Evolutionary conservation across 1,140 invertebrate genomes (phyloP).

Genomic region (Halesus radiatus): DNA sequence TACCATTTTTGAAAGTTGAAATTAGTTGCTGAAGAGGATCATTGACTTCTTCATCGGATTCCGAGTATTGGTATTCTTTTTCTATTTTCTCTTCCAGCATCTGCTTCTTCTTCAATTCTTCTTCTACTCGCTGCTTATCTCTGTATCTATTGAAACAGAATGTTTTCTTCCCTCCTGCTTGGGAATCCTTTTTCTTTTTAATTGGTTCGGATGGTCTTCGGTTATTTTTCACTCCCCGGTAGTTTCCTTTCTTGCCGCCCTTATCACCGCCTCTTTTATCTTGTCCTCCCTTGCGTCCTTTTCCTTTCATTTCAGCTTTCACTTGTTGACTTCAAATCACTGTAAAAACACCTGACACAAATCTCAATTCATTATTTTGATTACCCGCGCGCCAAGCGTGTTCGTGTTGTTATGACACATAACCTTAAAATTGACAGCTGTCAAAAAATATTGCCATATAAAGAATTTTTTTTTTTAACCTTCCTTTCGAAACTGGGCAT

Average conservation of each 20-base stretch:
- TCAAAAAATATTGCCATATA: conserved; percentile 23
- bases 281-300: background rate
- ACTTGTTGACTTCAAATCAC: too few species aligned
- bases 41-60: conserved; percentile 69
- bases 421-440: conserved; percentile 37
- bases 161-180: conserved; percentile 63
- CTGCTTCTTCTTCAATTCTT: conserved; percentile 63
- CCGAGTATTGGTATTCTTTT: conserved; percentile 61
- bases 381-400: background rate
- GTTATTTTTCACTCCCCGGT: conserved; percentile 41
- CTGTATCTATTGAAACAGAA: conserved; percentile 68
- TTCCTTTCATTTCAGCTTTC: conserved; percentile 37
- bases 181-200: conserved; percentile 60
- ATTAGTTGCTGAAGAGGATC: conserved; percentile 71
- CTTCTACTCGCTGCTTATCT: conserved; percentile 66
- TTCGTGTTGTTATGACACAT: background rate
- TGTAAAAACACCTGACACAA: background rate
- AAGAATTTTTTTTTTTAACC: too few species aligned
- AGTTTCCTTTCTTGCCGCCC: conserved; percentile 22
- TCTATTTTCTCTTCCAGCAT: conserved; percentile 61
- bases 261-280: conserved; percentile 24
- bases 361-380: background rate
- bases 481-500: too few species aligned
- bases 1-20: conserved; percentile 66
- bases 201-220: conserved; percentile 19